A percentile compares a stretch with the other conserved stretches of the same genome.
These are phyloP conservation scores for Catalaphyllia jardinei DNA, from an alignment of 64 coral and sea anemone genomes.

Conservation along the genomic window DNA sequence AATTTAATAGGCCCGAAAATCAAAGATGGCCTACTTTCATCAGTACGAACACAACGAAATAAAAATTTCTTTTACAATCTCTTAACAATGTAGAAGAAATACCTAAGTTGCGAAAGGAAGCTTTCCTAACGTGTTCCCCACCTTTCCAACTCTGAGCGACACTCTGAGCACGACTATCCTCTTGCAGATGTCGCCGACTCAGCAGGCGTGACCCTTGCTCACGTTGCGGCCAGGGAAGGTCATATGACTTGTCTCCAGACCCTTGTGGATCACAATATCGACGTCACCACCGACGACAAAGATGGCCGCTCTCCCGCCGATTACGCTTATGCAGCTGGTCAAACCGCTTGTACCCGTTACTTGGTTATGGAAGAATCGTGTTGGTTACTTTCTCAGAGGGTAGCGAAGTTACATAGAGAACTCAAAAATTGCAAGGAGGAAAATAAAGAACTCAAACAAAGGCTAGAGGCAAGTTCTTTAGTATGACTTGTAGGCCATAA, in stretches of 20 bases:
- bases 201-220: constrained; percentile 69
- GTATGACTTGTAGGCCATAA: too few relatives aligned
- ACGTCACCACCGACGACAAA: constrained; percentile 77
- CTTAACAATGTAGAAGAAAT: too few relatives aligned
- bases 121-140: too few relatives aligned
- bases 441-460: constrained; percentile 72
- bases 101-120: too few relatives aligned
- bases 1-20: too few relatives aligned
- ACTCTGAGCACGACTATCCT: not conserved
- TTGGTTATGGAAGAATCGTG: constrained; percentile 89
- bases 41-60: too few relatives aligned
- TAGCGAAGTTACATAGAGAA: constrained; percentile 64
- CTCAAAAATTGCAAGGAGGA: constrained; percentile 72
- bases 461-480: constrained; percentile 61
- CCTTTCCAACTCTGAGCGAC: too few relatives aligned
- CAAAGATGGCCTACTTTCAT: too few relatives aligned
- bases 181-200: constrained; percentile 57
- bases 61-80: too few relatives aligned
- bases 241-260: constrained; percentile 82
- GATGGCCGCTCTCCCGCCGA: constrained; percentile 71
- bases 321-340: constrained; percentile 76
- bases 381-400: constrained; percentile 67
- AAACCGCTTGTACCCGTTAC: constrained; percentile 90
- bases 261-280: constrained; percentile 81
- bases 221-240: constrained; percentile 83